Percentiles rank a stretch among this genome's conserved stretches.
Conservation (phyloP, 2,888 invertebrate species). For the Ochropacha duplaris region DNA sequence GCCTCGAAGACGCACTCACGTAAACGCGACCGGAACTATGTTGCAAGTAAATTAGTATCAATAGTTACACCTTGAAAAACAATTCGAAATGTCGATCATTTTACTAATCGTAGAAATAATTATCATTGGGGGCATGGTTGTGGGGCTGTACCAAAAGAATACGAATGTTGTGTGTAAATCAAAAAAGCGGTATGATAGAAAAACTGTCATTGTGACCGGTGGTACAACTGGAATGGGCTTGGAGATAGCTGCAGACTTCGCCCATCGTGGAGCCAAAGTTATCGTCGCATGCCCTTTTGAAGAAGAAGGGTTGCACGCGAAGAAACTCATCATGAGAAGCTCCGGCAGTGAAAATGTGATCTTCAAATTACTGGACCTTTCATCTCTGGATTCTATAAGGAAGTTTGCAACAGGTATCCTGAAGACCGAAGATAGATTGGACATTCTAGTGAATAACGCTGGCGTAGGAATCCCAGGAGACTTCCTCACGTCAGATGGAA, state of each 20-base stretch:
- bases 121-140: conserved; percentile 44
- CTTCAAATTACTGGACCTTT: conserved; percentile 88
- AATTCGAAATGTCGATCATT: conserved; percentile 41
- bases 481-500: conserved; percentile 87
- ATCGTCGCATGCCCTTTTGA: conserved; percentile 70
- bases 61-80: background rate
- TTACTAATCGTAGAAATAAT: conserved; percentile 43
- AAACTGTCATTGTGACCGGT: conserved; percentile 66
- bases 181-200: conserved; percentile 62
- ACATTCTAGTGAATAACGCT: conserved; percentile 95
- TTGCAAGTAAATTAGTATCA: conserved; percentile 3
- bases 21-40: conserved; percentile 10
- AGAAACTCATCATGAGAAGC: conserved; percentile 85
- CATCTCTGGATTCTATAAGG: conserved; percentile 88
- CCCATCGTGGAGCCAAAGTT: conserved; percentile 66
- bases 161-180: conserved; percentile 70
- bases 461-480: conserved; percentile 87
- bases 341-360: conserved; percentile 87
- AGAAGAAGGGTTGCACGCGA: conserved; percentile 58
- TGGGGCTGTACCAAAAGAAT: conserved; percentile 68
- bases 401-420: conserved; percentile 91
- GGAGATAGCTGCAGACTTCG: conserved; percentile 66
- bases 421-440: conserved; percentile 86
- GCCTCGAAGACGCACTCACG: conserved; percentile 20
- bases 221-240: conserved; percentile 72